Conservation (phyloP, 2,797 vertebrate species). For the Gouania willdenowi region DNA sequence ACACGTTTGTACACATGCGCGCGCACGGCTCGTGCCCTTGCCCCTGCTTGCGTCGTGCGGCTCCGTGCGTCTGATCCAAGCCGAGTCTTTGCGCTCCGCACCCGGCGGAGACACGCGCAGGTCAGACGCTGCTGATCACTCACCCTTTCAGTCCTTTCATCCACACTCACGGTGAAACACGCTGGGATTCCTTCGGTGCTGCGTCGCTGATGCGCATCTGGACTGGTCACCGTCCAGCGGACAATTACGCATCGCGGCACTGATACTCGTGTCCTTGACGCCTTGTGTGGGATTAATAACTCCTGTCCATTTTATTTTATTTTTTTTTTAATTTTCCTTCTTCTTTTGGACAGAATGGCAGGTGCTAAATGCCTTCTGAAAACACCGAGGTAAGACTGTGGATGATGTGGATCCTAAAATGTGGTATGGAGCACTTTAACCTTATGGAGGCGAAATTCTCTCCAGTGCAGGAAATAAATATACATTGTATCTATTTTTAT, state of each 20-base stretch:
- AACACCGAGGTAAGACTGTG: slow-evolving; percentile 64
- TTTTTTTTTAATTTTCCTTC: slow-evolving; percentile 5
- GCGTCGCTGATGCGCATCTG: slow-evolving; percentile 56
- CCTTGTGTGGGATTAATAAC: slow-evolving; percentile 35
- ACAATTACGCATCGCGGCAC: slow-evolving; percentile 49
- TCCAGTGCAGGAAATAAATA: too few relatives aligned
- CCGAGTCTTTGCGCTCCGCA: slow-evolving; percentile 21
- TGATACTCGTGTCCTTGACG: slow-evolving; percentile 6
- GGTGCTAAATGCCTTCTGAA: slow-evolving; percentile 71
- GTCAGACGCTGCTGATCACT: slow-evolving; percentile 15
- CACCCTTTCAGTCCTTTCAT: too few relatives aligned
- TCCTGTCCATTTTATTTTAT: slow-evolving; percentile 22
- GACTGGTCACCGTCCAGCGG: slow-evolving; percentile 44
- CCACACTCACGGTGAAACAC: slow-evolving; percentile 14
- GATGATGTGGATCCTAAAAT: too few relatives aligned
- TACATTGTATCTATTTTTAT: too few relatives aligned
- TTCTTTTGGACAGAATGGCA: slow-evolving; percentile 51
- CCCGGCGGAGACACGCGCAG: slow-evolving; percentile 29
- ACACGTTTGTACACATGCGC: slow-evolving; percentile 14
- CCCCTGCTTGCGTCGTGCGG: slow-evolving; percentile 38
- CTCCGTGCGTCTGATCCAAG: slow-evolving; percentile 42
- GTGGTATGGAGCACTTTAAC: too few relatives aligned
- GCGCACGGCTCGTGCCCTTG: slow-evolving; percentile 8
- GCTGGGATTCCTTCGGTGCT: slow-evolving; percentile 55
- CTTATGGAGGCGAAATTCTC: too few relatives aligned